phyloP scores from a whole-genome alignment of 2,113 vertebrate genomes.

The Dicaeum eximium region DNA sequence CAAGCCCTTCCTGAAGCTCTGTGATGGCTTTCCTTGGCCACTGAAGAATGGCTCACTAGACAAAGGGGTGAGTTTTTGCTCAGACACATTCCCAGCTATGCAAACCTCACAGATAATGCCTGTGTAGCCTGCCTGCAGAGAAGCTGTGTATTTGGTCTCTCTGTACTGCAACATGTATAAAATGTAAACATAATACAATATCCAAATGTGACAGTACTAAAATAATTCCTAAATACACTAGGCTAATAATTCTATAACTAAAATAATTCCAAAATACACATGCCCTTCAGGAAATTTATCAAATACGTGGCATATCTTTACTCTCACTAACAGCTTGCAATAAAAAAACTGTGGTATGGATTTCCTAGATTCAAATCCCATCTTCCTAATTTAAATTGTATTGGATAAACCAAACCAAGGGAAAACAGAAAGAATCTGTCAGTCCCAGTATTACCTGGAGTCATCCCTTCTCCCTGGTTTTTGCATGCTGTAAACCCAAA shows the following conservation, averaged over 20 bases:
- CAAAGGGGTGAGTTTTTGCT: background rate
- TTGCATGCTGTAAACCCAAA: background rate
- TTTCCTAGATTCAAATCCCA: background rate
- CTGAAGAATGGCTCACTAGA: background rate
- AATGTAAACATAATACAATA: background rate
- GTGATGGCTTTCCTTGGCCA: background rate
- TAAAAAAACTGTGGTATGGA: background rate
- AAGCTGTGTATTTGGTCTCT: background rate
- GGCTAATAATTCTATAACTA: too few species aligned
- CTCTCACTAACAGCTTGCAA: background rate
- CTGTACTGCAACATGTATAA: background rate
- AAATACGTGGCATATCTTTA: background rate
- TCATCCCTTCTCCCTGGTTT: background rate
- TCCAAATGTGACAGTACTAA: background rate
- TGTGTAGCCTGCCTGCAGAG: background rate
- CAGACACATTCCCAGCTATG: background rate
- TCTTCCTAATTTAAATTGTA: background rate
- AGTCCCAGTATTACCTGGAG: background rate
- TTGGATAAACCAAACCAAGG: background rate
- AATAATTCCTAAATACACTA: too few species aligned
- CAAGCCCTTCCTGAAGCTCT: background rate
- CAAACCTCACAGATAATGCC: background rate
- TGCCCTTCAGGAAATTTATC: background rate
- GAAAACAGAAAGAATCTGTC: background rate
- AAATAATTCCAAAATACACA: background rate